A percentile compares a stretch with the other conserved stretches of the same genome.
Evolutionary conservation across 2,113 vertebrate genomes (phyloP).

Genomic region (Todiramphus saurophagus): DNA sequence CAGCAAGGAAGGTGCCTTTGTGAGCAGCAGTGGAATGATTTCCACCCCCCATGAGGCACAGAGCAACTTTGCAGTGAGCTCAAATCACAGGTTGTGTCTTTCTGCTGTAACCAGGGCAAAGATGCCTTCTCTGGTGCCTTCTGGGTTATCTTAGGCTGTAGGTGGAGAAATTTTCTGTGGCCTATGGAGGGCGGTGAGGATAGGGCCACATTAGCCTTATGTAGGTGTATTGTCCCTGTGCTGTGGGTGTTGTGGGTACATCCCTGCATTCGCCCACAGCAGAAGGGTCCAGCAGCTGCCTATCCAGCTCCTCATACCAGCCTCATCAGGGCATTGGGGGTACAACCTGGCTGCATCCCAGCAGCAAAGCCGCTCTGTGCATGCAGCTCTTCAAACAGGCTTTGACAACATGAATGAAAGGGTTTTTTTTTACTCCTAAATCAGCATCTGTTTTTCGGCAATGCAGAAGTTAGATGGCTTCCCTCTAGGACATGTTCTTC

Average conservation of each 20-base stretch:
- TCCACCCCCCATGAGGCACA: background rate
- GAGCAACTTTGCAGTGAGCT: background rate
- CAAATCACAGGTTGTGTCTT: accelerated
- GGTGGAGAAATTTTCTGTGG: background rate
- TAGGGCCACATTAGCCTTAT: accelerated
- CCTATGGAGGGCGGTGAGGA: background rate
- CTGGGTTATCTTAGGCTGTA: background rate
- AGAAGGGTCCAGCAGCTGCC: background rate
- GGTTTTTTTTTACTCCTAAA: background rate
- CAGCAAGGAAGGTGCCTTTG: background rate
- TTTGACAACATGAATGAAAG: background rate
- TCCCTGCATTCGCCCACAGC: accelerated
- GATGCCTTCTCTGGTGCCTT: background rate
- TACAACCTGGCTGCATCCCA: accelerated
- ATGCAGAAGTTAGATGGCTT: background rate
- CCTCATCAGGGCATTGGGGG: background rate
- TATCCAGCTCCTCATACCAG: background rate
- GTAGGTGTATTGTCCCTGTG: accelerated
- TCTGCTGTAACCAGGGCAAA: background rate
- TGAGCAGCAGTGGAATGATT: background rate
- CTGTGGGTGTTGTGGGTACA: background rate
- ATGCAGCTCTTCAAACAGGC: accelerated
- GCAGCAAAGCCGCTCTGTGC: background rate
- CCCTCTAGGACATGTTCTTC: background rate
- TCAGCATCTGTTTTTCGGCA: background rate